phyloP scores from a whole-genome alignment of 2,888 invertebrate genomes.

The Drosophila mayaguana region DNA sequence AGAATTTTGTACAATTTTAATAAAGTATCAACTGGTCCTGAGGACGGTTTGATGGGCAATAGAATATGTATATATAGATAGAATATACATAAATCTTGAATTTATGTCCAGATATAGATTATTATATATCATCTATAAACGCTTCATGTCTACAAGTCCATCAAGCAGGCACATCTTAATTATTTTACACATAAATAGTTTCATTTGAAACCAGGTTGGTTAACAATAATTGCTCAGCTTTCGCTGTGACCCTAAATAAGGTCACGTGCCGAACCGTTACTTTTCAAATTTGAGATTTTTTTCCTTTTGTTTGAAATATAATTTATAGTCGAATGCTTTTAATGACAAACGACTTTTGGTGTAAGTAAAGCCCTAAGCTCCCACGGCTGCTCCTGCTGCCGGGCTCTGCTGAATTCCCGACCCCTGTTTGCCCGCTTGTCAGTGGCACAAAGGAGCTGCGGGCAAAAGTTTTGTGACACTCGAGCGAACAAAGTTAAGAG shows the following conservation, averaged over 20 bases:
- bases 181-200: not conserved
- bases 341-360: constrained; percentile 39
- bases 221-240: not conserved
- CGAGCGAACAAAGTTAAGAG: constrained; percentile 45
- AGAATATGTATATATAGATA: not conserved
- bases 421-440: constrained; percentile 29
- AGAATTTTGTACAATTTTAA: not conserved
- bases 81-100: no score
- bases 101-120: no score
- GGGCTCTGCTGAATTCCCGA: not conserved
- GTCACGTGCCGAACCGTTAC: constrained; percentile 3
- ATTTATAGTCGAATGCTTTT: constrained; percentile 39
- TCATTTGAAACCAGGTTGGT: not conserved
- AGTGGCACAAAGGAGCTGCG: constrained; percentile 46
- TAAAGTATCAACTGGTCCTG: not conserved
- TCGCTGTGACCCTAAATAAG: not conserved
- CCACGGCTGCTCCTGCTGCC: not conserved
- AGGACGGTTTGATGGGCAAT: not conserved
- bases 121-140: no score
- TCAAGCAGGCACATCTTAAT: no score
- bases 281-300: constrained; percentile 15
- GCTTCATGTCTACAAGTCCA: no score
- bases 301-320: constrained; percentile 26
- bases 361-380: constrained; percentile 4
- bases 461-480: constrained; percentile 65